Conservation (phyloP, 2,797 vertebrate genomes). For the Nyctibius grandis region DNA sequence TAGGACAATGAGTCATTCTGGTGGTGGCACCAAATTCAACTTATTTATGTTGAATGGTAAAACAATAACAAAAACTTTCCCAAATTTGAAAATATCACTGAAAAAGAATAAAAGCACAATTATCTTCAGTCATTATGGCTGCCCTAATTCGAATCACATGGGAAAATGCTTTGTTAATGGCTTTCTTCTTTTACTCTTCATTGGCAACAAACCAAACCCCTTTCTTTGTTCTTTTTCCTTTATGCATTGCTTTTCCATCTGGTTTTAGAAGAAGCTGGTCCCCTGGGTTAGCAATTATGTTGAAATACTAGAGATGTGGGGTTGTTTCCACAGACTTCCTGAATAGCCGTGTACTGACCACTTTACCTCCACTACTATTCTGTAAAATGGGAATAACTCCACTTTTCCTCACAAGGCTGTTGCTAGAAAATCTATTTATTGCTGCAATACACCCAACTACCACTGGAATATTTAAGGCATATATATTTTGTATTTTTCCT, state of each 20-base stretch:
- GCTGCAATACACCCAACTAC: background rate
- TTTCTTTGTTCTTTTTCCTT: conserved; percentile 42
- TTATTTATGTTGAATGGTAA: background rate
- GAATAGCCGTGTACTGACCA: background rate
- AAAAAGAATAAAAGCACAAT: conserved; percentile 36
- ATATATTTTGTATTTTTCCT: background rate
- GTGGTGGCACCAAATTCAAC: background rate
- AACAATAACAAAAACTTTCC: conserved; percentile 17
- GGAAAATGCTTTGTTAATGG: conserved; percentile 32
- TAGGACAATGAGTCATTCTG: conserved; percentile 22
- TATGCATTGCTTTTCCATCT: background rate
- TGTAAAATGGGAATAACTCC: background rate
- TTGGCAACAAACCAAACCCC: background rate
- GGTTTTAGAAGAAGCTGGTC: background rate
- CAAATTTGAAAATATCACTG: conserved; percentile 42
- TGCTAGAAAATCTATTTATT: background rate
- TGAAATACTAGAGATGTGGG: background rate
- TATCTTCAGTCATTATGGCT: conserved; percentile 3
- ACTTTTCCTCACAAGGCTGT: background rate
- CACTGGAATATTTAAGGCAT: background rate
- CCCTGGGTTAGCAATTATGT: background rate
- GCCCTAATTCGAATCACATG: conserved; percentile 30
- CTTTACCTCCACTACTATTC: background rate
- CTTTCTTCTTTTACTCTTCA: conserved; percentile 19
- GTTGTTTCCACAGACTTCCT: background rate